Percentiles rank a stretch among this genome's conserved stretches.
Conservation (phyloP, 2,797 vertebrate species). For the Botia almorhae region DNA sequence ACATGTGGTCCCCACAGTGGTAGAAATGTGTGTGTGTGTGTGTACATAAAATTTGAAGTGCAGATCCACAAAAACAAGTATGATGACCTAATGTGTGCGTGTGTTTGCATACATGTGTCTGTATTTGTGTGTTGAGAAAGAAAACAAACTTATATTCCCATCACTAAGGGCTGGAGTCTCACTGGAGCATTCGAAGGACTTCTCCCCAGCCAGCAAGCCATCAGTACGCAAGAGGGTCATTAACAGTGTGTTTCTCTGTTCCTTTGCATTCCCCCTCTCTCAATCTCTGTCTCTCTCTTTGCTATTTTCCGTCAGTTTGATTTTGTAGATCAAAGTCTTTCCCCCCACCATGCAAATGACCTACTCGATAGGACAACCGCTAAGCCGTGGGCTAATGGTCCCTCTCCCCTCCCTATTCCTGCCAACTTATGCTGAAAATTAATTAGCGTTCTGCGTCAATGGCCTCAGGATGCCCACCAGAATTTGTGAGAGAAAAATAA, state of each 20-base stretch:
- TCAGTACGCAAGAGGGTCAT: conserved; percentile 24
- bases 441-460: conserved; percentile 71
- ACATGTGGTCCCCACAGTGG: too few species aligned
- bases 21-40: too few species aligned
- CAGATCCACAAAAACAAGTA: too few species aligned
- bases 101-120: neutral
- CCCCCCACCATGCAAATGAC: conserved; percentile 59
- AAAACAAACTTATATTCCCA: neutral
- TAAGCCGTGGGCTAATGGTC: conserved; percentile 66
- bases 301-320: neutral
- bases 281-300: conserved; percentile 11
- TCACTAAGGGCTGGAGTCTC: neutral
- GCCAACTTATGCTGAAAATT: conserved; percentile 71
- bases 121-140: conserved; percentile 1
- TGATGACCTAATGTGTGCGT: neutral
- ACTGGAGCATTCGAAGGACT: conserved; percentile 4
- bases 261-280: neutral
- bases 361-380: conserved; percentile 55
- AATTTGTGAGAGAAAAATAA: conserved; percentile 25
- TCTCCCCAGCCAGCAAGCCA: neutral
- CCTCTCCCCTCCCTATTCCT: conserved; percentile 51
- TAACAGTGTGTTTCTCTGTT: conserved; percentile 34
- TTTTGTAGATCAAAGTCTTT: conserved; percentile 65
- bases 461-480: conserved; percentile 60
- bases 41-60: too few species aligned